phyloP scores from a whole-genome alignment of 2,113 vertebrate species.

The Lasiurus cinereus region DNA sequence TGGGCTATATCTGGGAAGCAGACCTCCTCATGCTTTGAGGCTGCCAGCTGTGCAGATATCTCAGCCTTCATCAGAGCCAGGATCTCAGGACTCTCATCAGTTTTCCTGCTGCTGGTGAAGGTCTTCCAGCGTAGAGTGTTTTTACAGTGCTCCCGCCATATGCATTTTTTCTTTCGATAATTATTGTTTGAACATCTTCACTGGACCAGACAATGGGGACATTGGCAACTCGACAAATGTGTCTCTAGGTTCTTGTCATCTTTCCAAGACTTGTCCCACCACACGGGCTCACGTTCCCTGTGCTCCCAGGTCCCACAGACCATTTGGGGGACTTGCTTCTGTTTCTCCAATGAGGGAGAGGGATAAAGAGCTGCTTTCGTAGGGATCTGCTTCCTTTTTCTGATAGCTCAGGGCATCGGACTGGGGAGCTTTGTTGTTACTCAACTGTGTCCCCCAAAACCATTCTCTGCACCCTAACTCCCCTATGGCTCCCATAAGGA shows the following conservation, averaged over 20 bases:
- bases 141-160: background rate
- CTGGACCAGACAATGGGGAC: background rate
- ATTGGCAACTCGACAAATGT: background rate
- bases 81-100: background rate
- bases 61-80: background rate
- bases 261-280: background rate
- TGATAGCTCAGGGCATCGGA: background rate
- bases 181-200: too few relatives aligned
- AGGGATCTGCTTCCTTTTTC: background rate
- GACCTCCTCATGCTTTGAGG: background rate
- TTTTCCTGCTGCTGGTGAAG: background rate
- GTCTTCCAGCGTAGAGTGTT: background rate
- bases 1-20: background rate
- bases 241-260: background rate
- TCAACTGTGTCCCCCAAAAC: background rate
- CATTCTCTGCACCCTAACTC: background rate
- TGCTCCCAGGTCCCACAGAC: background rate
- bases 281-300: fast-evolving
- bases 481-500: background rate
- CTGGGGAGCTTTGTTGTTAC: background rate
- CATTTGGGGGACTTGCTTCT: background rate
- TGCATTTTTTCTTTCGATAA: background rate
- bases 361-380: background rate
- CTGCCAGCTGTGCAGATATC: background rate
- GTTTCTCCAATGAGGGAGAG: background rate